Conservation (phyloP, 1,140 invertebrate species). For the Anastrepha ludens region DNA sequence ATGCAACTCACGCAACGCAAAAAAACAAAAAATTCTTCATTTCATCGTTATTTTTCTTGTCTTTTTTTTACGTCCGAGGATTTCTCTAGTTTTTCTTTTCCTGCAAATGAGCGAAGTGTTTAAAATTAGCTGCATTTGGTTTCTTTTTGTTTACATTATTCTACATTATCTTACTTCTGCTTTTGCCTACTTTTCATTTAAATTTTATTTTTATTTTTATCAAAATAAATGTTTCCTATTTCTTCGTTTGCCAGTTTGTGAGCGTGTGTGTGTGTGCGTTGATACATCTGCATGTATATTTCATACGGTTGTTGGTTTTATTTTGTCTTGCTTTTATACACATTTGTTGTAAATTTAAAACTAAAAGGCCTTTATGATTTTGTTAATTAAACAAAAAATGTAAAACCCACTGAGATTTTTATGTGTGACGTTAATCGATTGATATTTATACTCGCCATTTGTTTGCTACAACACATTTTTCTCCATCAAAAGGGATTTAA, state of each 20-base stretch:
- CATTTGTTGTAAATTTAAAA: not conserved
- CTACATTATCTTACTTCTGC: constrained; percentile 14
- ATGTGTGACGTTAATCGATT: not conserved
- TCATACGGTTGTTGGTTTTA: not conserved
- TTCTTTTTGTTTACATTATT: constrained; percentile 14
- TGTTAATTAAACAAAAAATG: constrained; percentile 5
- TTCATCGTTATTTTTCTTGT: not conserved
- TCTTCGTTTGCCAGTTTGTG: not conserved
- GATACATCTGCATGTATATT: no score
- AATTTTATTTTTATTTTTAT: constrained; percentile 14
- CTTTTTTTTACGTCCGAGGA: not conserved
- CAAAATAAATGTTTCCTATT: not conserved
- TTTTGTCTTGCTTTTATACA: not conserved
- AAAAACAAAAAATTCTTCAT: not conserved
- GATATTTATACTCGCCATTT: not conserved
- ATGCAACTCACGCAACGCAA: not conserved
- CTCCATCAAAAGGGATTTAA: constrained; percentile 18
- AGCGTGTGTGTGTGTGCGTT: no score
- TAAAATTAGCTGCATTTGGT: constrained; percentile 32
- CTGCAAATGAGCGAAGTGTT: constrained; percentile 10
- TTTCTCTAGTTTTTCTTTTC: constrained; percentile 4
- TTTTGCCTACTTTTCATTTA: constrained; percentile 25
- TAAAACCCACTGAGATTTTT: constrained; percentile 23
- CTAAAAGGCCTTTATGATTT: constrained; percentile 23
- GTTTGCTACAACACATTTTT: constrained; percentile 7